A percentile compares a stretch with the other conserved stretches of the same genome.
Conservation (phyloP, 2,888 invertebrate genomes). For the Idaea aversata region DNA sequence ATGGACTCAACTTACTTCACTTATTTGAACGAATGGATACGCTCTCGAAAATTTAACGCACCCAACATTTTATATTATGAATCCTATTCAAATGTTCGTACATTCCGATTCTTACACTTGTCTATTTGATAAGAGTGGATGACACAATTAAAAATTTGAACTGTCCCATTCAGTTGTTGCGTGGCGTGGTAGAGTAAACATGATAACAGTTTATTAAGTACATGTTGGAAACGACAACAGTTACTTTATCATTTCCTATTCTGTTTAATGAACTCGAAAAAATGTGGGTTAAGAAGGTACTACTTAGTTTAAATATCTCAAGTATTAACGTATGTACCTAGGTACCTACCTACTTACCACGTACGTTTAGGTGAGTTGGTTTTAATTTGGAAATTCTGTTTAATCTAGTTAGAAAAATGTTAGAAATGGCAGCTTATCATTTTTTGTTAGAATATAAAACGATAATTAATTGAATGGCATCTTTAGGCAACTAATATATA, state of each 20-base stretch:
- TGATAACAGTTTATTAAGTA: conserved; percentile 54
- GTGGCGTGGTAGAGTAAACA: conserved; percentile 56
- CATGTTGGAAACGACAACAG: conserved; percentile 50
- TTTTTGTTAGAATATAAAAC: not conserved
- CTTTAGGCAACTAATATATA: not conserved
- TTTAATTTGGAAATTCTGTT: not conserved
- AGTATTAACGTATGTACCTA: conserved; percentile 3
- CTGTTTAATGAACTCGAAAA: conserved; percentile 25
- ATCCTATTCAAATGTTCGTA: conserved; percentile 37
- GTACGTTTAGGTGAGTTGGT: not conserved
- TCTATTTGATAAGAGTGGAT: conserved; percentile 38
- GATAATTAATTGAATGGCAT: not conserved
- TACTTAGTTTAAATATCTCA: not conserved
- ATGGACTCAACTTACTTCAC: conserved; percentile 54
- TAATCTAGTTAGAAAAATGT: not conserved
- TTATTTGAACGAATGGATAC: conserved; percentile 39
- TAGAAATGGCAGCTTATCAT: not conserved
- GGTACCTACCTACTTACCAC: not conserved
- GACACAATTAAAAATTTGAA: conserved; percentile 45
- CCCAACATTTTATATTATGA: conserved; percentile 22
- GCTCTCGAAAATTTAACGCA: conserved; percentile 18
- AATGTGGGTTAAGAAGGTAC: conserved; percentile 9
- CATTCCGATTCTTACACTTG: conserved; percentile 32
- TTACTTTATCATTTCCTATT: conserved; percentile 44
- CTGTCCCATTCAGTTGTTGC: conserved; percentile 55